A percentile compares a stretch with the other conserved stretches of the same genome.
Conservation (phyloP, 1,140 invertebrate species). For the Chironomus tepperi region DNA sequence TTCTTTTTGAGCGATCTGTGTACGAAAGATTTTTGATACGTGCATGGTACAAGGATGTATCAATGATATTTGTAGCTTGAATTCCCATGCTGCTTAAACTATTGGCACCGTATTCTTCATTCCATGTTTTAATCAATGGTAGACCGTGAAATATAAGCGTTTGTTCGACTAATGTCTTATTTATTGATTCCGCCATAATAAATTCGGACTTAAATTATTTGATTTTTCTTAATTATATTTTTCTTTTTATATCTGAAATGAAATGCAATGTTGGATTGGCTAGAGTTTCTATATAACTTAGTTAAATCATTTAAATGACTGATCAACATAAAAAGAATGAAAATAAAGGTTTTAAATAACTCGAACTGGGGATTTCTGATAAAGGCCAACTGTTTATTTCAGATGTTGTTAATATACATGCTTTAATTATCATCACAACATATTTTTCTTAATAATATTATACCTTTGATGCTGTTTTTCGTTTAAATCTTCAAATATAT, state of each 20-base stretch:
- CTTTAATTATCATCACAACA: no score
- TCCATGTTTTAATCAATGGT: constrained; percentile 76
- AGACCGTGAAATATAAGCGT: constrained; percentile 75
- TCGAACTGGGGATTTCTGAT: no score
- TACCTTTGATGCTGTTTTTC: no score
- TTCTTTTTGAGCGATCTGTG: constrained; percentile 69
- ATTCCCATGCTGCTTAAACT: constrained; percentile 59
- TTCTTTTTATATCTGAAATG: neutral
- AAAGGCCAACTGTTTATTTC: no score
- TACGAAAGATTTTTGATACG: constrained; percentile 67
- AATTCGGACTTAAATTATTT: neutral
- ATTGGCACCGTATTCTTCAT: constrained; percentile 64
- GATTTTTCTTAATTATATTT: neutral
- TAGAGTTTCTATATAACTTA: neutral
- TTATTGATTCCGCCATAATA: constrained; percentile 47
- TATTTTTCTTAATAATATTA: no score
- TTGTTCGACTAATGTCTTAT: constrained; percentile 57
- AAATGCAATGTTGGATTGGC: neutral
- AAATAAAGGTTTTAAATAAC: no score
- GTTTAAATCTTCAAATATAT: no score
- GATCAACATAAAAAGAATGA: neutral
- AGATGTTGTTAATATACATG: no score
- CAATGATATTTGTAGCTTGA: constrained; percentile 45
- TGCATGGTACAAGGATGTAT: constrained; percentile 65
- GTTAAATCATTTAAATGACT: neutral